Evolutionary conservation across 1,140 invertebrate species (phyloP).

Genomic region (Zelostemma sp.): DNA sequence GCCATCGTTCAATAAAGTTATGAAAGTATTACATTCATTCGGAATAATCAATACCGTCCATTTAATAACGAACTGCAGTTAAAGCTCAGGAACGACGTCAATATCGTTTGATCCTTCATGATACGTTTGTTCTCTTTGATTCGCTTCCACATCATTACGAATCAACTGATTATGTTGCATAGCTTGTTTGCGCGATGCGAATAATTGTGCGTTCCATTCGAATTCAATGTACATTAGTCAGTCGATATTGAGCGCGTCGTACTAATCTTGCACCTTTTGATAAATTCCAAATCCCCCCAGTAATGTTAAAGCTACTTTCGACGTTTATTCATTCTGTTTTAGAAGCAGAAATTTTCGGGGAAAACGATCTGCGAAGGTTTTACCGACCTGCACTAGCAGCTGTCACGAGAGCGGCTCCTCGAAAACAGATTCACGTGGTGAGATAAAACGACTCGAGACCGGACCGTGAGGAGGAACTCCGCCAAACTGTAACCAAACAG

Average conservation of each 20-base stretch:
- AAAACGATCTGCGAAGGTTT: slow-evolving; percentile 68
- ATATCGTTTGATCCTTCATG: too few species aligned
- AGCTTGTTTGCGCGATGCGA: neutral
- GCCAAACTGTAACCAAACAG: slow-evolving; percentile 50
- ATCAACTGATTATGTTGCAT: neutral
- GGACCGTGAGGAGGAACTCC: slow-evolving; percentile 54
- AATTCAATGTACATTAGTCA: neutral
- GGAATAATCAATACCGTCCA: too few species aligned
- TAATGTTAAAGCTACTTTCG: neutral
- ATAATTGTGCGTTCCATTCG: neutral
- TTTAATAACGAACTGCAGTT: too few species aligned
- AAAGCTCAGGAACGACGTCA: too few species aligned
- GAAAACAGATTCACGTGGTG: slow-evolving; percentile 48
- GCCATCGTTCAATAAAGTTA: too few species aligned
- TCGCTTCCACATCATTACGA: too few species aligned
- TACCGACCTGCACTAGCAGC: slow-evolving; percentile 64
- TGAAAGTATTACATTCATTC: too few species aligned
- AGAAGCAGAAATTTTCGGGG: slow-evolving; percentile 67
- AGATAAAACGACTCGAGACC: slow-evolving; percentile 46
- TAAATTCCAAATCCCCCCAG: neutral
- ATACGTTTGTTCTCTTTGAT: too few species aligned
- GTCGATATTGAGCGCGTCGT: too few species aligned
- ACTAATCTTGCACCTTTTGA: neutral
- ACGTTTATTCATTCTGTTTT: slow-evolving; percentile 55
- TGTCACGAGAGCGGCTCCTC: slow-evolving; percentile 28